Evolutionary conservation across 2,888 invertebrate species (phyloP), one percentile per base, ranked within the genome.

Genomic region (Cryptus armator): DNA sequence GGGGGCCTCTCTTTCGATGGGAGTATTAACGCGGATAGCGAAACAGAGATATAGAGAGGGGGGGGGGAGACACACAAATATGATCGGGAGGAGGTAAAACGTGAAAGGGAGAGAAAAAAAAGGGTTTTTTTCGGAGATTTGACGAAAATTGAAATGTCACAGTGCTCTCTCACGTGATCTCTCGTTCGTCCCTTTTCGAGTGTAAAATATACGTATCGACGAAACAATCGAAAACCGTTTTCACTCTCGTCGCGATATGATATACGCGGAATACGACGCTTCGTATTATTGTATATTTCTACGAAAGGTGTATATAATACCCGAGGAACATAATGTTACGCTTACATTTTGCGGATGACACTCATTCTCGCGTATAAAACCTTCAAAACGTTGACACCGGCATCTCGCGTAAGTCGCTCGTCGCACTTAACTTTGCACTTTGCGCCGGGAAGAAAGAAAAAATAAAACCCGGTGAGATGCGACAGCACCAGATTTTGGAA

Each of bases 61-160:
- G 6, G 37, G 7, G 6, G 37, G 37, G 6, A 9, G 37, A 37
- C 0, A 24, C 48, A 48, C 14, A 48, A n/a, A 37, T 37, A 37
- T 48, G n/a, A 48, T 48, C 48, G 12, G 48, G 12, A 48, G 4
- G 4, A 48, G 12, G 48, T 4, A 48, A 12, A 48, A n/a, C n/a
- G n/a, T n/a, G 3, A 12, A n/a, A n/a, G 12, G 48, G n/a, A 4
- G 0, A 48, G 2, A 48, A 48, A 48, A 14, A n/a, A 12, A 48
- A 48, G 37, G 37, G 37, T 37, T 37, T 37, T 37, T 37, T 37
- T 37, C 7, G 5, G 37, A 37, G 37, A 37, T 37, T 37, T 56
- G 43, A 32, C 37, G 71, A 44, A 19, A 72, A 72, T 72, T 56
- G 44, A 72, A 72, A 56, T 56, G 43, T 72, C 43, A 43, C 10